phyloP scores from a whole-genome alignment of 2,888 invertebrate genomes.

The Drosophila prostipennis region DNA sequence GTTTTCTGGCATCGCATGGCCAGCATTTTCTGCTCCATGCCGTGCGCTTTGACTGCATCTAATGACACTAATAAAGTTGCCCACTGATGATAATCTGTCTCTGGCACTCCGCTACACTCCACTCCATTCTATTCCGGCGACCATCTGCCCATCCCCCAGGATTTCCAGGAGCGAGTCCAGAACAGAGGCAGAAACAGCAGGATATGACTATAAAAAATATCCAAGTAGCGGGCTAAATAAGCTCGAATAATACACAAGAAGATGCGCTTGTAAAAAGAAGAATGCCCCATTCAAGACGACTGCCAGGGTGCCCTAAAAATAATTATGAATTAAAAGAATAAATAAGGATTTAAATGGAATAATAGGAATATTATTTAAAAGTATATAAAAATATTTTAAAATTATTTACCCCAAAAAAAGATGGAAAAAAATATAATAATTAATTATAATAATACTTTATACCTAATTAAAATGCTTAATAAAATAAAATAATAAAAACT shows the following conservation, averaged over 20 bases:
- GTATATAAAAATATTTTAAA: too few relatives aligned
- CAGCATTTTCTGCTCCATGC: conserved; percentile 54
- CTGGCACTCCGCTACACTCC: conserved; percentile 50
- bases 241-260: conserved; percentile 24
- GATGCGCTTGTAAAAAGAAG: neutral
- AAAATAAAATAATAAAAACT: too few relatives aligned
- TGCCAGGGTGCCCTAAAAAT: neutral
- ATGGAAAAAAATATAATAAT: too few relatives aligned
- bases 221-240: conserved; percentile 23
- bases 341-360: too few relatives aligned
- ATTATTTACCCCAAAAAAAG: too few relatives aligned
- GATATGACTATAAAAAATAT: conserved; percentile 63
- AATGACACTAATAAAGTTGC: conserved; percentile 76
- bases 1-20: conserved; percentile 42
- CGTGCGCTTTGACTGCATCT: conserved; percentile 75
- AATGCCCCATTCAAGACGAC: neutral
- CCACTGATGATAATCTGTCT: conserved; percentile 76
- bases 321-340: too few relatives aligned
- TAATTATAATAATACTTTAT: too few relatives aligned
- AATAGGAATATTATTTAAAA: too few relatives aligned
- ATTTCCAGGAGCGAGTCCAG: conserved; percentile 1
- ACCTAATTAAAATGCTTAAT: too few relatives aligned
- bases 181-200: conserved; percentile 30
- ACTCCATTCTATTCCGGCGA: neutral
- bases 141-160: neutral